phyloP scores from a whole-genome alignment of 2,888 invertebrate genomes.

The Gerris lacustris region DNA sequence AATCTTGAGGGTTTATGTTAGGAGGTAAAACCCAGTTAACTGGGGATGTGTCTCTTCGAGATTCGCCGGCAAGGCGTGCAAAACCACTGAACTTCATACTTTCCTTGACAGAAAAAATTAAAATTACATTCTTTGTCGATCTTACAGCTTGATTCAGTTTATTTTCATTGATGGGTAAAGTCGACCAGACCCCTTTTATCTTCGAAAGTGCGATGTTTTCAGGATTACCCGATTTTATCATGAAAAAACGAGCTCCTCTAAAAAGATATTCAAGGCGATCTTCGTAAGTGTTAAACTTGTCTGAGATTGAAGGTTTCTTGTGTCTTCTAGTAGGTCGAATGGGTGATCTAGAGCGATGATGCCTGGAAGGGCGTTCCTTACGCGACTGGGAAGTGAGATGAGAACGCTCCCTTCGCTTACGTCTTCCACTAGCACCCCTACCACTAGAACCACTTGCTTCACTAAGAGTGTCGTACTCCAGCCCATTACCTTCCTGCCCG shows the following conservation, averaged over 20 bases:
- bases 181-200: constrained; percentile 94
- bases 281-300: constrained; percentile 53
- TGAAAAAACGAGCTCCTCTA: constrained; percentile 83
- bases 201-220: constrained; percentile 93
- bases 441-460: constrained; percentile 55
- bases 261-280: constrained; percentile 70
- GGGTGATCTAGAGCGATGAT: neutral
- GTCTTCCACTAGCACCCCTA: constrained; percentile 33
- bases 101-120: constrained; percentile 95
- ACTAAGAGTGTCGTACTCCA: constrained; percentile 64
- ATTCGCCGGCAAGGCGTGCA: constrained; percentile 78
- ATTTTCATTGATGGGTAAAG: constrained; percentile 90
- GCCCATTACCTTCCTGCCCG: constrained; percentile 6
- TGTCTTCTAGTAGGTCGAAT: neutral
- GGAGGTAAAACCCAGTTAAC: constrained; percentile 90
- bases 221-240: constrained; percentile 95
- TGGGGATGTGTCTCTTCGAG: constrained; percentile 76
- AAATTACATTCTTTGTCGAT: constrained; percentile 83
- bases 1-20: constrained; percentile 78
- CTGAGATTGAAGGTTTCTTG: constrained; percentile 21
- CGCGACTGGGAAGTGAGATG: neutral
- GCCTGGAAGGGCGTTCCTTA: neutral
- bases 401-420: neutral
- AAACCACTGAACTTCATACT: constrained; percentile 93
- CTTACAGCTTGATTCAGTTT: constrained; percentile 88